phyloP scores from a whole-genome alignment of 2,888 invertebrate genomes.

The Pachymerium ferrugineum region DNA sequence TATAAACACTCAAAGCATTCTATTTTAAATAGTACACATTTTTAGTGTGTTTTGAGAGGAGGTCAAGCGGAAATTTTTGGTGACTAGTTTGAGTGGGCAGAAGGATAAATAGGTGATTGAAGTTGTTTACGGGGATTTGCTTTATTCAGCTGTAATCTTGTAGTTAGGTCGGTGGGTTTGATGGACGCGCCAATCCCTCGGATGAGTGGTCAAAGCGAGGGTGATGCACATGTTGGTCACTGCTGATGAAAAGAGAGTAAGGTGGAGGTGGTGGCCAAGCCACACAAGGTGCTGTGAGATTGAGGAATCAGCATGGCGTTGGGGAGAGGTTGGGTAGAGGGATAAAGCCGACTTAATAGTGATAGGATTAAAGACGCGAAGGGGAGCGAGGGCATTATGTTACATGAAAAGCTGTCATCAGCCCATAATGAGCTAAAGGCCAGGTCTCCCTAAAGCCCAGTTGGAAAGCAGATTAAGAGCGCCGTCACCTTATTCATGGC shows the following conservation, averaged over 20 bases:
- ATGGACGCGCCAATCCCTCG: constrained; percentile 23
- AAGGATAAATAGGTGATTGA: not conserved
- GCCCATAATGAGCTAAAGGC: constrained; percentile 34
- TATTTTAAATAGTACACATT: not conserved
- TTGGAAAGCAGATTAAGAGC: constrained; percentile 32
- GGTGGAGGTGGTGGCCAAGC: not conserved
- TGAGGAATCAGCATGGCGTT: constrained; percentile 33
- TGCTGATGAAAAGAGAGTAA: constrained; percentile 19
- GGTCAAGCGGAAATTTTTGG: no score
- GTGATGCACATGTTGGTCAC: constrained; percentile 3
- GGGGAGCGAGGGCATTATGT: constrained; percentile 33
- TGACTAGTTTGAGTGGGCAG: not conserved
- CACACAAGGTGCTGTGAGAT: constrained; percentile 20
- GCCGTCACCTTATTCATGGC: constrained; percentile 29
- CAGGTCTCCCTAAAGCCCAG: constrained; percentile 28
- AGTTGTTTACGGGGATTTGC: constrained; percentile 22
- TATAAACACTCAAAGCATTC: no score
- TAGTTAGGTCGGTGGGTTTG: not conserved
- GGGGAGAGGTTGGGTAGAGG: constrained; percentile 5
- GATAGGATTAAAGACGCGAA: constrained; percentile 31
- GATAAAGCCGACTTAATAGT: constrained; percentile 33
- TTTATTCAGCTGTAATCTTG: constrained; percentile 4
- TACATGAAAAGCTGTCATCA: constrained; percentile 34
- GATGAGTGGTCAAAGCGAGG: not conserved
- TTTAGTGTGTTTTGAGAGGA: no score